Base-by-base conservation (phyloP, 2,888 invertebrate genomes). In the Cephus nigrinus region DNA sequence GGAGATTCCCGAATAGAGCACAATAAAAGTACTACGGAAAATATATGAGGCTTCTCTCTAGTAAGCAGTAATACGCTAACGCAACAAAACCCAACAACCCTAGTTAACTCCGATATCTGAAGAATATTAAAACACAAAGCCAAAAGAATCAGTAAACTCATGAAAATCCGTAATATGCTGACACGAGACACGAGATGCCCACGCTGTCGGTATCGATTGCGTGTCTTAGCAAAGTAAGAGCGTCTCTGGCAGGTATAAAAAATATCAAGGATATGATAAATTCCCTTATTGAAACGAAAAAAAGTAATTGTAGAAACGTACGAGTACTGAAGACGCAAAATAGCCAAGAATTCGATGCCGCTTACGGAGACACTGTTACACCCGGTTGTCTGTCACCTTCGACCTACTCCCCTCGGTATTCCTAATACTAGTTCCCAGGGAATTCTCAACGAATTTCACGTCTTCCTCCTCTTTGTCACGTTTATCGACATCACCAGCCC, bases 311-410 rank as follows among this genome's bases (percentile, higher is more conserved):
- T 55, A 55, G 55, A 55, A 55, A 55, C 55, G 55, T 55, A 55
- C 55, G 23, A 55, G 55, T 55, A 55, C 55, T 55, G 55, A 55
- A 55, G 55, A 55, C 55, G 55, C 55, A 55, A 55, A 69, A 33
- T 71, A 71, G 72, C 68, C 35, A 30, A 30, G 33, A 34, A 30
- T 74, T 68, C 35, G 31, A 15, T 77, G n/a, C 34, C 68, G 75
- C 73, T 75, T 82, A 84, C 80, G 87, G 87, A 85, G 86, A 85
- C 86, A 86, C 86, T 86, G 86, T 85, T 86, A 86, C 86, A 87
- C 88, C 89, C 89, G 88, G 89, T 88, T 86, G 88, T 85, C 89
- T 89, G 89, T 89, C 89, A 89, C 88, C 88, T 86, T 84, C 88
- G 87, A 89, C 89, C 89, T 89, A 89, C 88, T 89, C 88, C 89